Base-by-base conservation (phyloP, 2,888 invertebrate genomes). In the Parnassius apollo region DNA sequence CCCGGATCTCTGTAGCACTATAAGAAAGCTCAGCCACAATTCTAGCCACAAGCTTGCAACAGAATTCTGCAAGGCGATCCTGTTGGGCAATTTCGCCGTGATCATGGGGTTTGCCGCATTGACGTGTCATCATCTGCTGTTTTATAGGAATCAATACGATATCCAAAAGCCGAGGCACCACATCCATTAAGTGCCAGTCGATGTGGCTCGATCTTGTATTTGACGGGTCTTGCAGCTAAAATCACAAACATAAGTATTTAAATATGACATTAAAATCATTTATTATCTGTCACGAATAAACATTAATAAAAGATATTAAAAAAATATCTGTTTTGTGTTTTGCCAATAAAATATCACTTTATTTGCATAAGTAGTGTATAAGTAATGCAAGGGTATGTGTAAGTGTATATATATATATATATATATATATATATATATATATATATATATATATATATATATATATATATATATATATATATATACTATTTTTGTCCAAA, bases 21-120 rank as follows among this genome's bases (percentile, higher is more conserved):
- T 80, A 78, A 0, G 88, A 96, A 66, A 98, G 93, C 86, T 98
- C 98, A 1, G 97, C 97, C 51, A 98, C 94, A 1, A 98, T 95
- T 61, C 98, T 93, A 0, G 96, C 96, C 65, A 96, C 81, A 22
- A 97, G 88, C 80, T 96, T 96, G 76, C 96, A 96, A 74, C 96
- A 96, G 80, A 93, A 93, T 65, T 94, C 93, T 0, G 95, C 89
- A 2, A 95, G 91, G 2, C 92, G 89, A 11, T 94, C 93, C 53
- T 92, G 75, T 52, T 93, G 92, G 64, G 93, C 92, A 66, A 93
- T 90, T 73, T 90, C 88, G 42, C 89, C 90, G 69, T 91, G 91
- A 68, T 91, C 87, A 68, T 90, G 88, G 9, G 85, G 78, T 67
- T 86, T 83, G 0, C 85, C 83, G 67, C 92, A 92, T 69, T 90